Base-by-base conservation (phyloP, 1,140 invertebrate genomes). In the Pseudomyrmex concolor region DNA sequence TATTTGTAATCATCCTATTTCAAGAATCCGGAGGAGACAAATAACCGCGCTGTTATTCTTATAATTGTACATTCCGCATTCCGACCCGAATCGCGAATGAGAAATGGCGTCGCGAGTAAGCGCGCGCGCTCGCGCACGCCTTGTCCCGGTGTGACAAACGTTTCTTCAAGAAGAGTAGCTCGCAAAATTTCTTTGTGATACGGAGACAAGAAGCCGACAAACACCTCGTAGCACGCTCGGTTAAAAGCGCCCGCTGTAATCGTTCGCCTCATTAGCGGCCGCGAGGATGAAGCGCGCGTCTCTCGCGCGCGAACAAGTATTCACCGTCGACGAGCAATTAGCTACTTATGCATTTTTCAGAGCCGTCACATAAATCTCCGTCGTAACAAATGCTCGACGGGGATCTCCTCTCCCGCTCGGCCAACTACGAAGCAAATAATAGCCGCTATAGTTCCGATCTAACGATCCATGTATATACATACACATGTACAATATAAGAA, bases 1-100 rank as follows among this genome's bases (percentile, higher is more conserved):
- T 87, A 86, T 87, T 87, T 84, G 85, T 78, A 86, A 87, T 54
- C 71, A 84, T 84, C 72, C 62, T 82, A 73, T 87, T 84, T 86
- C 78, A 73, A 87, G 80, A 60, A 84, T 64, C 67, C 34, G 25
- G 71, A 34, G 19, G 3, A 63, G 77, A 80, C 85, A 84, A 87
- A 87, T 54, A 76, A 73, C 59, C 68, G 19, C 25, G 73, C 66
- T 73, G 77, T 87, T 87, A 87, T 73, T 87, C 86, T 80, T 63
- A 50, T 43, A 78, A 87, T 84, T 70, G 81, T 84, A 87, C 62
- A 54, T 73, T 86, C 83, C 60, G 34, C 81, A 67, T 87, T 80
- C 34, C 73, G 34, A 43, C 55, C 60, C n/a, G 73, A 25, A 86
- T 83, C 25, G 54, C 59, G 10, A 34, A 34, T 34, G 34, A 34